Evolutionary conservation across 2,888 invertebrate genomes (phyloP).

Genomic region (Nephrotoma flavescens): DNA sequence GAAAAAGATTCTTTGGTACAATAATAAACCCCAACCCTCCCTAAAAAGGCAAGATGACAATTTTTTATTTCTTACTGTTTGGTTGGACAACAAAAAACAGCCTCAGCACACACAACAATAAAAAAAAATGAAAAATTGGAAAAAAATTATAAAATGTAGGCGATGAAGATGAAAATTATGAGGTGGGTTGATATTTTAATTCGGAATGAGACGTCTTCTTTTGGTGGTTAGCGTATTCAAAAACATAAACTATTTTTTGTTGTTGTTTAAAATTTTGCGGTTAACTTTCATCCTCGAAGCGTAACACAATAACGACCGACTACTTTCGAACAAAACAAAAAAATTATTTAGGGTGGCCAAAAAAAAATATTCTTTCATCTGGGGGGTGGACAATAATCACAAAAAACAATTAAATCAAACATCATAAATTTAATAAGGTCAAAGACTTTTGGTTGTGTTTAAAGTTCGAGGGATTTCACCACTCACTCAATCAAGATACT

Average conservation of each 20-base stretch:
- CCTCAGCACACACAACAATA: neutral
- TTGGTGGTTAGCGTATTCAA: neutral
- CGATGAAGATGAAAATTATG: neutral
- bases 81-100: neutral
- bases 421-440: neutral
- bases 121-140: neutral
- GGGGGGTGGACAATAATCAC: neutral
- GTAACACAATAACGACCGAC: neutral
- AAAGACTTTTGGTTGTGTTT: neutral
- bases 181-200: neutral
- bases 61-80: neutral
- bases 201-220: neutral
- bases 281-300: neutral
- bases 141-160: neutral
- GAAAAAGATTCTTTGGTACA: neutral
- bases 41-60: neutral
- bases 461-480: neutral
- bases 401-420: neutral
- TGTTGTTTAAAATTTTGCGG: neutral
- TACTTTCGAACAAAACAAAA: neutral
- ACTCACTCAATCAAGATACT: neutral
- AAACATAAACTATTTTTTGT: neutral
- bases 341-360: neutral
- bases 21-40: neutral
- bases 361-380: neutral